Percentiles rank a stretch among this genome's conserved stretches.
Evolutionary conservation across 1,140 invertebrate genomes (phyloP).

Genomic region (Zaprionus taronus): DNA sequence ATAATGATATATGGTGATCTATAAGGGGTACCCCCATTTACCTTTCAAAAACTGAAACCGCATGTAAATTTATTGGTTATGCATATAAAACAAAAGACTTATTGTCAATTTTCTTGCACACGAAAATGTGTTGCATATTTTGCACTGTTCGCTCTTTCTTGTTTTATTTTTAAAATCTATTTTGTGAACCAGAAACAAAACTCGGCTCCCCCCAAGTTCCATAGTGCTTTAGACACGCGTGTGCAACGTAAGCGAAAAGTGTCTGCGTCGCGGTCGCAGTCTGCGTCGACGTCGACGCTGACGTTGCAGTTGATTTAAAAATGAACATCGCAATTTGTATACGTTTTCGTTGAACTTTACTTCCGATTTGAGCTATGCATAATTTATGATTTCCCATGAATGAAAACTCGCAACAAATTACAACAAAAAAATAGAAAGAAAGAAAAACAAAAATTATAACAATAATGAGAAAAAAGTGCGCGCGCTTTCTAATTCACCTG

Average conservation of each 20-base stretch:
- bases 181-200: slow-evolving; percentile 37
- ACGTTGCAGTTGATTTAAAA: slow-evolving; percentile 53
- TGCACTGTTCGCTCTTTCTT: not conserved
- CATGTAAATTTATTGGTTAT: slow-evolving; percentile 34
- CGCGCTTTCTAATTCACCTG: slow-evolving; percentile 4
- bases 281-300: slow-evolving; percentile 16
- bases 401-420: slow-evolving; percentile 38
- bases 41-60: not conserved
- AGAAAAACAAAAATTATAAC: not conserved
- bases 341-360: slow-evolving; percentile 11
- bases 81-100: slow-evolving; percentile 27
- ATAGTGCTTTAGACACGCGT: slow-evolving; percentile 48
- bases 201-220: not conserved
- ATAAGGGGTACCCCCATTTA: not conserved
- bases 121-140: slow-evolving; percentile 22
- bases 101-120: slow-evolving; percentile 55
- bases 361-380: not conserved
- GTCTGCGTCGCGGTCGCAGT: not conserved
- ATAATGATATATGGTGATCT: not conserved
- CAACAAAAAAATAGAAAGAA: not conserved
- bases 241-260: slow-evolving; percentile 38
- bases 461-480: not conserved
- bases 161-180: slow-evolving; percentile 38
- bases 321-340: slow-evolving; percentile 21
- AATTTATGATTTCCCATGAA: slow-evolving; percentile 49